Base-by-base conservation (phyloP, 2,888 invertebrate genomes). In the Brachyptera putata region DNA sequence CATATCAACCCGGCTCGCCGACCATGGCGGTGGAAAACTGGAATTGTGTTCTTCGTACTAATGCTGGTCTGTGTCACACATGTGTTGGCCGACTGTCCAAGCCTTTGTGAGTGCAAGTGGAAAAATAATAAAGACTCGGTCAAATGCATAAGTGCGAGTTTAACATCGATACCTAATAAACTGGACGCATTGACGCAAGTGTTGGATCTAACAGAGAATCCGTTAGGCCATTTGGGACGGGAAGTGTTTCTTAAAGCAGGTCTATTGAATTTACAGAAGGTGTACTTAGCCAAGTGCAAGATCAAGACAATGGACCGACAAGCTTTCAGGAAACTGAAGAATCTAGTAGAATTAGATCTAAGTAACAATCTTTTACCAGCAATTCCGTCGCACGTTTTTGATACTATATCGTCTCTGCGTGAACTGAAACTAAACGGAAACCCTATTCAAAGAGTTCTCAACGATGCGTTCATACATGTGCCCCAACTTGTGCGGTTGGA, bases 41-140 rank as follows among this genome's bases (percentile, higher is more conserved):
- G 34, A 11, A 21, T 16, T 22, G 43, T 43, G n/a, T 21, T 58
- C 2, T 4, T 46, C 14, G 22, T 58, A 13, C 37, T 58, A 3
- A 37, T 30, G 2, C 24, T 57, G 5, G 56, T 36, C 22, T 60
- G 50, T 34, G 60, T 67, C 57, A 66, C 70, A 66, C 78, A 72
- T 66, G 66, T 73, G 25, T 69, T 76, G 66, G 82, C 84, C 70
- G 85, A 85, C 69, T 89, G 89, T 72, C 88, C 88, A 57, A 80
- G 81, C 64, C 79, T 84, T 68, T 92, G 91, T 77, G 89, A 90
- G 75, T 91, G 91, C 80, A 90, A 90, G 76, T 92, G 91, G 91
- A 88, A 88, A 74, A 86, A 85, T 72, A 91, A 91, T 69, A 91
- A 91, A 75, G 90, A 91, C 76, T 87, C 89, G 55, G 91, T 89